Evolutionary conservation across 2,888 invertebrate genomes (phyloP).

Genomic region (Ypsolopha scabrella): DNA sequence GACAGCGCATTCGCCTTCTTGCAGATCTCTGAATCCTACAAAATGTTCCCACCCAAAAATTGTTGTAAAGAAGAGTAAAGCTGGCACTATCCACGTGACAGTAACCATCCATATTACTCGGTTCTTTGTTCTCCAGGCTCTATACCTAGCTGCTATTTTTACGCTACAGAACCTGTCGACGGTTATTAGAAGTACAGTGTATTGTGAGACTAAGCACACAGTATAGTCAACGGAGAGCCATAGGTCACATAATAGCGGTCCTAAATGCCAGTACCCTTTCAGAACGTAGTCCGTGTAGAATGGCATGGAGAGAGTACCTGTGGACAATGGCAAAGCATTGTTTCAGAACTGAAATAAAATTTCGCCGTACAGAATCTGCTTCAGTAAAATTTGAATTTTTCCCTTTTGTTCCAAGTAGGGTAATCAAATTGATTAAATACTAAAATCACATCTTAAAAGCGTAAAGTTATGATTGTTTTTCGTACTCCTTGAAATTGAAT

Average conservation of each 20-base stretch:
- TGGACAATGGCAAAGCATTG: constrained; percentile 24
- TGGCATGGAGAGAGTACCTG: constrained; percentile 97
- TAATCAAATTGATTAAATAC: too few species aligned
- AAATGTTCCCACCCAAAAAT: constrained; percentile 99
- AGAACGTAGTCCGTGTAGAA: constrained; percentile 98
- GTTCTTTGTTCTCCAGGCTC: constrained; percentile 96
- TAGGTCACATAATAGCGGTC: constrained; percentile 94
- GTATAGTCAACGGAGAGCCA: constrained; percentile 99
- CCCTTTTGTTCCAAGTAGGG: too few species aligned
- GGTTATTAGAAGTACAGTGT: constrained; percentile 98
- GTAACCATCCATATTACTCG: constrained; percentile 96
- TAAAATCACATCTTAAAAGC: too few species aligned
- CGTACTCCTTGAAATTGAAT: too few species aligned
- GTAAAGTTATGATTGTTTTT: too few species aligned
- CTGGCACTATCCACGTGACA: constrained; percentile 97
- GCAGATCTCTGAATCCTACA: constrained; percentile 89
- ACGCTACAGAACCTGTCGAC: constrained; percentile 99
- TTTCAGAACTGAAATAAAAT: background rate
- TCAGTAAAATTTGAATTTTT: too few species aligned
- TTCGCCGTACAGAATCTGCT: too few species aligned
- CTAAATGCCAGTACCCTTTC: constrained; percentile 97
- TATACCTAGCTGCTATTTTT: constrained; percentile 96
- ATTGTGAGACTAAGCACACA: constrained; percentile 98
- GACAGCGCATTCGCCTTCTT: constrained; percentile 92
- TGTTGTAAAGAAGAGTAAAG: constrained; percentile 95